phyloP scores from a whole-genome alignment of 2,888 invertebrate genomes.

The Ischnus inquisitorius region DNA sequence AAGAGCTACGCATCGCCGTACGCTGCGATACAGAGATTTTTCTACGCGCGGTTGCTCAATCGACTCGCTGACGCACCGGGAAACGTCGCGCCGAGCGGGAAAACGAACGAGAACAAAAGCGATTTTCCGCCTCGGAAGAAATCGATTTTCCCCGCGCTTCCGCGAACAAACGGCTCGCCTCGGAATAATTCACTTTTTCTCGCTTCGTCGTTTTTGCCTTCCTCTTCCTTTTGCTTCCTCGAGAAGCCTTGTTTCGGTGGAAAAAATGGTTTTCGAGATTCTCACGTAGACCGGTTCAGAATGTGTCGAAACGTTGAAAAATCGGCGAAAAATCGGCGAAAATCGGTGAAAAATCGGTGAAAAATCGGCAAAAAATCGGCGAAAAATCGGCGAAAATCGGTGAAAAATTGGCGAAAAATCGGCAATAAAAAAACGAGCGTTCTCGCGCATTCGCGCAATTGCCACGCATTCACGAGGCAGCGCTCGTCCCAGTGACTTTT shows the following conservation, averaged over 20 bases:
- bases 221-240: constrained; percentile 2
- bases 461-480: constrained; percentile 3
- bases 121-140: constrained; percentile 40
- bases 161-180: constrained; percentile 43
- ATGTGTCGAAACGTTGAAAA: too few relatives aligned
- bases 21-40: not conserved
- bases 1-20: not conserved
- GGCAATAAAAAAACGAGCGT: constrained; percentile 43
- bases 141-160: constrained; percentile 32
- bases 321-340: too few relatives aligned
- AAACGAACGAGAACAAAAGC: constrained; percentile 55
- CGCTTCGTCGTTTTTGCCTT: constrained; percentile 1
- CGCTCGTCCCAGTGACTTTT: not conserved
- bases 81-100: constrained; percentile 44
- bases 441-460: too few relatives aligned
- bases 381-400: too few relatives aligned
- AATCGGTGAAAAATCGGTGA: too few relatives aligned
- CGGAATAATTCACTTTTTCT: constrained; percentile 53
- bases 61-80: constrained; percentile 44
- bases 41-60: constrained; percentile 4
- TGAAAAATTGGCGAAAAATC: too few relatives aligned
- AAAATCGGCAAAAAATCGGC: too few relatives aligned
- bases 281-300: too few relatives aligned
- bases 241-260: too few relatives aligned
- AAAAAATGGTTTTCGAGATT: too few relatives aligned